Evolutionary conservation across 2,888 invertebrate genomes (phyloP), one percentile per base, ranked within the genome.

Genomic region (Plebejus melissa): DNA sequence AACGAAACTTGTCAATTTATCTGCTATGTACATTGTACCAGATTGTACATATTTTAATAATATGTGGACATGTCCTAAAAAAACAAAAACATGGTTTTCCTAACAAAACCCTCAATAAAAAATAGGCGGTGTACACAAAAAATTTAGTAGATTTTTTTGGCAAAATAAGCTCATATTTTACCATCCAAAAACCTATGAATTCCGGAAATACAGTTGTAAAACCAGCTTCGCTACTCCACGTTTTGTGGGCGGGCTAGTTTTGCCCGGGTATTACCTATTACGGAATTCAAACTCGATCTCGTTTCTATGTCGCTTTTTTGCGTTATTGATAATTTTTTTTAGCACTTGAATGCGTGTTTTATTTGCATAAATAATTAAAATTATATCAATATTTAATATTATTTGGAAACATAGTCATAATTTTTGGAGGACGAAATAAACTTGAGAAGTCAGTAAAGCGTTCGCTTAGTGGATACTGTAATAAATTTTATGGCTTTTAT

Each of bases 231-330:
- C 65, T 16, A 41, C n/a, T n/a, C 36, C 9, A 41, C 70, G 46
- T 46, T 46, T n/a, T 41, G 70, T 70, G 41, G 70, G 70, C 70
- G 70, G 41, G 41, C 70, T 22, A 41, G 70, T 70, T 70, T 70
- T 41, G n/a, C 22, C 16, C 7, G 6, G 38, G 70, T 41, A 38
- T 70, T 70, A 22, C 22, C 22, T 22, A 70, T 70, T 41, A 41
- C 28, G 70, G 70, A 41, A 70, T 1, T 41, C n/a, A 41, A 70
- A 38, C 41, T 16, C n/a, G 36, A 69, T 69, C 70, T 41, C 70
- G 70, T 70, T 70, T 41, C 41, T 41, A 70, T 70, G n/a, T 41
- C 7, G 41, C 22, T 70, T 22, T 70, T 41, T 69, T 36, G 69
- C 38, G 41, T 32, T 5, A 65, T 32, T 32, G 32, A 65, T 65